Conservation (phyloP, 1,140 invertebrate genomes). For the Notospermus geniculatus region DNA sequence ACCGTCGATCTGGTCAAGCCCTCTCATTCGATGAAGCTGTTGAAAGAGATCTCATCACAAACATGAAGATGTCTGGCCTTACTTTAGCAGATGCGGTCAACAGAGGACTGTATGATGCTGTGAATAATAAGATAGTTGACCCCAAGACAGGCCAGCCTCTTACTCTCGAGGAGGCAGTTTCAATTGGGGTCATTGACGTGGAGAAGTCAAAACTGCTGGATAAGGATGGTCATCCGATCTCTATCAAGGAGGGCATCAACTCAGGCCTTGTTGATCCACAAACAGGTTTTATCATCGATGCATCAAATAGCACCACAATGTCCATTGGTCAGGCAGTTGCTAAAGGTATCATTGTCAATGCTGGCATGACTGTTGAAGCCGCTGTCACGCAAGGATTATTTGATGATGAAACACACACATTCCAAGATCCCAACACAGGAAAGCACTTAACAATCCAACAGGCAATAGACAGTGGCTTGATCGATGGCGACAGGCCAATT, state of each 20-base stretch:
- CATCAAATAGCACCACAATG: constrained; percentile 20
- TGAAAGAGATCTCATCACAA: constrained; percentile 12
- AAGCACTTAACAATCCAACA: constrained; percentile 3
- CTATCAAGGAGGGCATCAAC: constrained; percentile 78
- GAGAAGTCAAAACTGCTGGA: constrained; percentile 57
- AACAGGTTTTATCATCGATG: constrained; percentile 70
- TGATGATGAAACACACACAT: constrained; percentile 20
- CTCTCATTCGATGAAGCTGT: background rate
- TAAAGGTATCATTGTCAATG: constrained; percentile 28
- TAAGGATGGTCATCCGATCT: constrained; percentile 64
- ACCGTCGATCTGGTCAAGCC: background rate
- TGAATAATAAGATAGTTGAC: constrained; percentile 81
- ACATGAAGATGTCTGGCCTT: constrained; percentile 29
- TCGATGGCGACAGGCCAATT: constrained; percentile 23
- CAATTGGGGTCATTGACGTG: constrained; percentile 71
- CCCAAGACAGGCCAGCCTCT: constrained; percentile 67
- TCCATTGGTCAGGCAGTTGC: constrained; percentile 76
- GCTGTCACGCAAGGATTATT: constrained; percentile 40
- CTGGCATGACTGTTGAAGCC: constrained; percentile 32
- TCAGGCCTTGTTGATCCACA: constrained; percentile 79
- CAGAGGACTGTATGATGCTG: constrained; percentile 72
- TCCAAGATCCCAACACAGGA: constrained; percentile 2
- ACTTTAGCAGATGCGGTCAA: constrained; percentile 72
- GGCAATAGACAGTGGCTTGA: constrained; percentile 68
- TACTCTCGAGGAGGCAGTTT: constrained; percentile 68